phyloP scores from a whole-genome alignment of 2,113 vertebrate genomes.

The Zosterops hypoxanthus region DNA sequence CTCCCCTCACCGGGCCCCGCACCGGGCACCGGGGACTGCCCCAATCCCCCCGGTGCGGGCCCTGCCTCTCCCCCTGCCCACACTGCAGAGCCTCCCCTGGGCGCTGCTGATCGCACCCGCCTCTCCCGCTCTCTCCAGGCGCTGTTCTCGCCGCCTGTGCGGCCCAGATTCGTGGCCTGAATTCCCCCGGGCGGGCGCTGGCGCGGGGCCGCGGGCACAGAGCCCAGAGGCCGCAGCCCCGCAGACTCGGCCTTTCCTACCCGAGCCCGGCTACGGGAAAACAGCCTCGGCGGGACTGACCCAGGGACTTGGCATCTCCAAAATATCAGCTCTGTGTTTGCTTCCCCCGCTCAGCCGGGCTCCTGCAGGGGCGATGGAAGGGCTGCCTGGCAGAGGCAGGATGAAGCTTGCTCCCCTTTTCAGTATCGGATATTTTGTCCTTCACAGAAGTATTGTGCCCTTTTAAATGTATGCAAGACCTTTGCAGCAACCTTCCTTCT shows the following conservation, averaged over 20 bases:
- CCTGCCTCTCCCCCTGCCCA: too few species aligned
- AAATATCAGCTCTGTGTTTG: not conserved
- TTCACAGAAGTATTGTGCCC: not conserved
- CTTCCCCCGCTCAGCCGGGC: accelerated
- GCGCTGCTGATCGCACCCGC: accelerated
- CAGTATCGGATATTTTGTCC: not conserved
- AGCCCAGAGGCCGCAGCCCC: not conserved
- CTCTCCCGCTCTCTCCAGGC: not conserved
- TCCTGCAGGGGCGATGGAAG: accelerated
- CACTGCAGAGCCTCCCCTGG: too few species aligned
- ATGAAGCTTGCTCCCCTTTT: not conserved
- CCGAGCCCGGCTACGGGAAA: not conserved
- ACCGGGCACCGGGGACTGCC: too few species aligned
- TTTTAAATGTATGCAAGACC: not conserved
- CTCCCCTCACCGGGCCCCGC: too few species aligned
- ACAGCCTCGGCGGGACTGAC: not conserved
- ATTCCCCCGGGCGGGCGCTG: not conserved
- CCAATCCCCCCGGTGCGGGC: too few species aligned
- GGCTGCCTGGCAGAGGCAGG: not conserved
- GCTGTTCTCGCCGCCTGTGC: not conserved
- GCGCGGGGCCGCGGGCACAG: accelerated
- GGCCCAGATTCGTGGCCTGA: not conserved
- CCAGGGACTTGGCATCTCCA: not conserved
- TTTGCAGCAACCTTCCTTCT: not conserved
- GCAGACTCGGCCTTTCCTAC: not conserved